Conservation (phyloP, 2,113 vertebrate genomes). For the Alexandromys fortis region DNA sequence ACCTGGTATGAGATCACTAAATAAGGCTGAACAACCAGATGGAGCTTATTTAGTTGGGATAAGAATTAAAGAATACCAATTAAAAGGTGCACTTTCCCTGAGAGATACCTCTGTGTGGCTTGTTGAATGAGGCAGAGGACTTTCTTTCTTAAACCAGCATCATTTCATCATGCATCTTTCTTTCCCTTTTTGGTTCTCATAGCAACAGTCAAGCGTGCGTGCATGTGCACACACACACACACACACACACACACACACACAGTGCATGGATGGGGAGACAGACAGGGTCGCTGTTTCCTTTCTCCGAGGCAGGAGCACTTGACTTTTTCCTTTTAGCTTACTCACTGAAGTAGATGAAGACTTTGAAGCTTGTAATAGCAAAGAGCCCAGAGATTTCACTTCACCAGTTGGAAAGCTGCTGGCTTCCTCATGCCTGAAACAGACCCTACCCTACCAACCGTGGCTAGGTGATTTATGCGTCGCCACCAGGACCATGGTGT, state of each 20-base stretch:
- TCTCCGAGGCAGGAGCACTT: not conserved
- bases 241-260: not conserved
- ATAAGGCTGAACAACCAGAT: not conserved
- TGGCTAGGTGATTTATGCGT: not conserved
- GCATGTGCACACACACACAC: not conserved
- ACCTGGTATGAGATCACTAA: not conserved
- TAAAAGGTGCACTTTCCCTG: not conserved
- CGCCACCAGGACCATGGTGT: not conserved
- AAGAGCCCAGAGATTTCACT: constrained; percentile 52
- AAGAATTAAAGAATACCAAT: not conserved
- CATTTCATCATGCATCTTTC: not conserved
- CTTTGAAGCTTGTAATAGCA: constrained; percentile 58
- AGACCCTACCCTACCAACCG: not conserved
- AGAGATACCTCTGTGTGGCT: not conserved
- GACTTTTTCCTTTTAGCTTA: constrained; percentile 55
- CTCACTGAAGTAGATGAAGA: constrained; percentile 33
- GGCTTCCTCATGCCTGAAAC: constrained; percentile 14
- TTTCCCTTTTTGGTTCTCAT: constrained; percentile 37
- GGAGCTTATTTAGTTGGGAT: not conserved
- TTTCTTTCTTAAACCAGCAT: constrained; percentile 20
- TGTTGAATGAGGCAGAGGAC: not conserved
- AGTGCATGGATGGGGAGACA: no score
- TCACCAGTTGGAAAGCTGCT: constrained; percentile 34
- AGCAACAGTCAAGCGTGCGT: not conserved
- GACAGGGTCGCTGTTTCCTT: not conserved